Conservation (phyloP, 2,888 invertebrate species). For the Crioceris asparagi region DNA sequence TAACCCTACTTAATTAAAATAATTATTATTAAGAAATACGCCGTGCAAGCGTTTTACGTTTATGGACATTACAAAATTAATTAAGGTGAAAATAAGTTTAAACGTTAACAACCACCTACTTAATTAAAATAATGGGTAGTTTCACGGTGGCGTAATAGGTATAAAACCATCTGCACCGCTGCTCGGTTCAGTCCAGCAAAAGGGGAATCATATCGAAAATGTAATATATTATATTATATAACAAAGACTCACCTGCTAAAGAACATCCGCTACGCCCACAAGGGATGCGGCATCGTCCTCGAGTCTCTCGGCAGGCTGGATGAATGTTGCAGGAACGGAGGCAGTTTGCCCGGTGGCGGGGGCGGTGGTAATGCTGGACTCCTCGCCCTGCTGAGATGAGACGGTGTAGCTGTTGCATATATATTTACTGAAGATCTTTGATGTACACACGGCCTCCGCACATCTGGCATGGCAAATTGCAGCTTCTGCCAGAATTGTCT, state of each 20-base stretch:
- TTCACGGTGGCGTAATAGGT: too few relatives aligned
- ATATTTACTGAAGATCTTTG: slow-evolving; percentile 60
- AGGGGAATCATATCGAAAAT: too few relatives aligned
- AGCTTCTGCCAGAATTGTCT: slow-evolving; percentile 95
- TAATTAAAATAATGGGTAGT: too few relatives aligned
- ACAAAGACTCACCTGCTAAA: slow-evolving; percentile 39
- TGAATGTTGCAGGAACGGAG: slow-evolving; percentile 43
- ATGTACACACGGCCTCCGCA: slow-evolving; percentile 50
- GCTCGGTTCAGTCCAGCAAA: too few relatives aligned
- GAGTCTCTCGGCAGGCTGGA: slow-evolving; percentile 41
- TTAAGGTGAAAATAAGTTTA: too few relatives aligned
- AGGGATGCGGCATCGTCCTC: slow-evolving; percentile 55
- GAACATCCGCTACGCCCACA: slow-evolving; percentile 71
- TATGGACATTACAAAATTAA: too few relatives aligned
- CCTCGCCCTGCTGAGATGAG: slow-evolving; percentile 40
- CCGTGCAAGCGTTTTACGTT: too few relatives aligned
- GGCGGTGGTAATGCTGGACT: slow-evolving; percentile 53
- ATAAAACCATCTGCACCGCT: too few relatives aligned
- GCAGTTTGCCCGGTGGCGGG: slow-evolving; percentile 48
- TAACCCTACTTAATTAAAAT: too few relatives aligned
- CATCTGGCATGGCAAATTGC: slow-evolving; percentile 81
- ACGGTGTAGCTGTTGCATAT: slow-evolving; percentile 51
- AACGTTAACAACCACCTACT: too few relatives aligned
- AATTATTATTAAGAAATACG: too few relatives aligned
- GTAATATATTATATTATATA: too few relatives aligned